Evolutionary conservation across 2,113 vertebrate species (phyloP).

Genomic region (Hippocampus comes): DNA sequence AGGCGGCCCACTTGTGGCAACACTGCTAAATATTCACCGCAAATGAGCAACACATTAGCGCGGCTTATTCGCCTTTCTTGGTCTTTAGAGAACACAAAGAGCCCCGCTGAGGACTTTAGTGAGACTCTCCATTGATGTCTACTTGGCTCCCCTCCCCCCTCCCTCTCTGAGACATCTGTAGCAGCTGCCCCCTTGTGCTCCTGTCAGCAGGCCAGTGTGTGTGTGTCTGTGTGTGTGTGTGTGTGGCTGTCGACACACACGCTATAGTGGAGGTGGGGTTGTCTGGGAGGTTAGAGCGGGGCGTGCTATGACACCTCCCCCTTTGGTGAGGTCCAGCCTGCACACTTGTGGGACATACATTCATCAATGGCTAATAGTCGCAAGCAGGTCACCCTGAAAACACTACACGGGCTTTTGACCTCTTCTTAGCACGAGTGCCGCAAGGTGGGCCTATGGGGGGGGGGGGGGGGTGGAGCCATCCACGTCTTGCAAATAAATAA

Average conservation of each 20-base stretch:
- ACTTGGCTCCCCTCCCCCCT: constrained; percentile 69
- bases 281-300: constrained; percentile 61
- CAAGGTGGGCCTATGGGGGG: constrained; percentile 61
- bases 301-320: constrained; percentile 70
- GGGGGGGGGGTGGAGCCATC: constrained; percentile 17
- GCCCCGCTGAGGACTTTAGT: constrained; percentile 59
- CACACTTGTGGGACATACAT: constrained; percentile 81
- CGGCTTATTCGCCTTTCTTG: constrained; percentile 54
- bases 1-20: constrained; percentile 14
- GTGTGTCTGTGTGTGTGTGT: constrained; percentile 33
- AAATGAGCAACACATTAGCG: constrained; percentile 57
- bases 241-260: constrained; percentile 25
- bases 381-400: constrained; percentile 81
- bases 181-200: constrained; percentile 80
- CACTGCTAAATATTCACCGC: constrained; percentile 7
- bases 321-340: constrained; percentile 72
- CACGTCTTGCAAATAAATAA: too few relatives aligned
- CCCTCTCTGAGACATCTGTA: constrained; percentile 74
- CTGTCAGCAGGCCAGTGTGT: constrained; percentile 68
- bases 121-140: constrained; percentile 73
- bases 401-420: constrained; percentile 78
- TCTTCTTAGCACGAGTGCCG: constrained; percentile 65
- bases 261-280: constrained; percentile 53
- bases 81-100: constrained; percentile 69
- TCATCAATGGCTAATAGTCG: constrained; percentile 81